Percentiles rank a stretch among this genome's conserved stretches.
phyloP scores from a whole-genome alignment of 2,888 invertebrate species.

The Trachelus tabidus region DNA sequence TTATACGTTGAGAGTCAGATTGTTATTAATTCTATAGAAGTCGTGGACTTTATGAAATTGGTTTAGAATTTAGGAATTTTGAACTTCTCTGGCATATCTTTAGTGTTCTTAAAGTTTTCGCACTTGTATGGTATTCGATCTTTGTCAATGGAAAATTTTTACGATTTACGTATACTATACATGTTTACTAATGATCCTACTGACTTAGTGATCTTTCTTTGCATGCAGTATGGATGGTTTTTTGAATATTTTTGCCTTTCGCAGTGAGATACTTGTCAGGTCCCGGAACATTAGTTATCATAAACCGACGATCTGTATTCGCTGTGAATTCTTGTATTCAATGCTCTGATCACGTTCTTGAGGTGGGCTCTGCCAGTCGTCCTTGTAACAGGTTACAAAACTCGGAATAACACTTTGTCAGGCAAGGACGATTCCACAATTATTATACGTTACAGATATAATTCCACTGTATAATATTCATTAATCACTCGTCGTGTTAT shows the following conservation, averaged over 20 bases:
- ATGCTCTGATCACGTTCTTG: conserved; percentile 24
- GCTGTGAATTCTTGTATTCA: conserved; percentile 35
- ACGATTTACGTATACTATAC: background rate
- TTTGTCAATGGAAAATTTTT: background rate
- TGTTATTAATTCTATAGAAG: background rate
- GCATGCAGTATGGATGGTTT: background rate
- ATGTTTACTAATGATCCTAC: background rate
- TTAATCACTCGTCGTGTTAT: background rate
- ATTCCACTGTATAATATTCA: background rate
- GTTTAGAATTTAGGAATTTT: no score
- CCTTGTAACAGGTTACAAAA: conserved; percentile 40
- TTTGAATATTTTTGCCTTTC: background rate
- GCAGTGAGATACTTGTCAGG: background rate
- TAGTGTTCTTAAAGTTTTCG: background rate
- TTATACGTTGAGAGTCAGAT: background rate
- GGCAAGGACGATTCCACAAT: background rate
- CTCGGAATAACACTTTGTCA: conserved; percentile 21
- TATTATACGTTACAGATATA: background rate
- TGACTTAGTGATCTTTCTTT: background rate
- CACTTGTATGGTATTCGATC: background rate
- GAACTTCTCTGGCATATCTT: no score
- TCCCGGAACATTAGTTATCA: conserved; percentile 11
- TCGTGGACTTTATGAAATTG: background rate
- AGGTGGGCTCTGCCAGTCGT: conserved; percentile 9
- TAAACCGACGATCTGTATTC: conserved; percentile 42